Evolutionary conservation across 2,888 invertebrate species (phyloP).

Genomic region (Romanomermis culicivorax): DNA sequence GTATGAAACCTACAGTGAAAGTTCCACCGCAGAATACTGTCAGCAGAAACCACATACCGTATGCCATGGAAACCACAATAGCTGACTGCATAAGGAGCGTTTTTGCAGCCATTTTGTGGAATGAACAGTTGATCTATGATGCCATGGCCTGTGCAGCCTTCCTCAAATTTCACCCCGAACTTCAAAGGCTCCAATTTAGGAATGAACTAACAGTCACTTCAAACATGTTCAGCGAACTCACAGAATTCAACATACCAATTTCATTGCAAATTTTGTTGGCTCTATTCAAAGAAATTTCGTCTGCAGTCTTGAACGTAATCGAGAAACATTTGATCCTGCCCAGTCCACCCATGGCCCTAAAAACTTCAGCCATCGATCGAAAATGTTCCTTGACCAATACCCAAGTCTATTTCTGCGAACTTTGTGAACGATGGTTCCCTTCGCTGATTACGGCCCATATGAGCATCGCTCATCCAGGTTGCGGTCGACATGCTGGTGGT

Average conservation of each 20-base stretch:
- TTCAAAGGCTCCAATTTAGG: slow-evolving; percentile 14
- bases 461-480: slow-evolving; percentile 69
- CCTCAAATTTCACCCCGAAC: slow-evolving; percentile 49
- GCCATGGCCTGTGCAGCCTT: slow-evolving; percentile 94
- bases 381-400: not conserved
- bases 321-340: slow-evolving; percentile 42
- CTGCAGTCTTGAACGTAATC: slow-evolving; percentile 38
- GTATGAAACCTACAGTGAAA: slow-evolving; percentile 10
- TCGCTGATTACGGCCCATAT: slow-evolving; percentile 71
- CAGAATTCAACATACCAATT: slow-evolving; percentile 43
- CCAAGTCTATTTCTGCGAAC: slow-evolving; percentile 43
- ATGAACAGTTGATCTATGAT: slow-evolving; percentile 87
- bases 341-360: slow-evolving; percentile 34
- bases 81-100: slow-evolving; percentile 78
- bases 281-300: slow-evolving; percentile 61
- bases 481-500: slow-evolving; percentile 59
- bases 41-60: not conserved
- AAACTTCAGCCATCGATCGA: slow-evolving; percentile 13
- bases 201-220: not conserved
- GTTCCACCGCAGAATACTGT: slow-evolving; percentile 3
- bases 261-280: slow-evolving; percentile 62
- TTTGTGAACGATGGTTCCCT: slow-evolving; percentile 48
- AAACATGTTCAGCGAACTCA: not conserved
- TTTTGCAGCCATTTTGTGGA: slow-evolving; percentile 89
- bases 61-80: slow-evolving; percentile 70